These are phyloP conservation scores for Drosophila cyrtoloma DNA, from an alignment of 2,888 invertebrate genomes.

Conservation along the genomic window DNA sequence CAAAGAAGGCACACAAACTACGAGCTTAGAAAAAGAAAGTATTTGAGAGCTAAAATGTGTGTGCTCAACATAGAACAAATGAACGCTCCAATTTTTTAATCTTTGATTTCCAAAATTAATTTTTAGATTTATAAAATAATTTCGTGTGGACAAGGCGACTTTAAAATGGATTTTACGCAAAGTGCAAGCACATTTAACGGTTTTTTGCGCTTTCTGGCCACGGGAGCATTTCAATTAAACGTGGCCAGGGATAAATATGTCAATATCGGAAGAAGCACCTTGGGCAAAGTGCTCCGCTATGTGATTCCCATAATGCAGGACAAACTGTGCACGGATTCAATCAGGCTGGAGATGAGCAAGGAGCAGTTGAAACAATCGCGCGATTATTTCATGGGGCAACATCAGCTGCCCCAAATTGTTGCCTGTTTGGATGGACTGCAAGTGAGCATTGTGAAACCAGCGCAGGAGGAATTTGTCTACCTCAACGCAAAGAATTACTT, in stretches of 20 bases:
- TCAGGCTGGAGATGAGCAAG: background rate
- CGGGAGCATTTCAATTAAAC: no score
- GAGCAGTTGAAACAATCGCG: background rate
- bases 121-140: background rate
- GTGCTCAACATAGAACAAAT: background rate
- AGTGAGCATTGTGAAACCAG: background rate
- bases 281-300: no score
- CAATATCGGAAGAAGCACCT: no score
- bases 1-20: background rate
- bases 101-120: background rate
- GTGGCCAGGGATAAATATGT: no score
- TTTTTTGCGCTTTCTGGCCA: background rate
- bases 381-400: background rate
- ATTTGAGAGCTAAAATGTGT: background rate
- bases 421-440: constrained; percentile 7
- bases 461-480: background rate
- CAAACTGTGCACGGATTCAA: no score
- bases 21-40: background rate
- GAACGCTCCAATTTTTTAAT: background rate
- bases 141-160: background rate
- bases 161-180: constrained; percentile 1
- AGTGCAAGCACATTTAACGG: no score
- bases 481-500: background rate
- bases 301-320: no score
- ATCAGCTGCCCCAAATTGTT: constrained; percentile 1